Evolutionary conservation across 1,140 invertebrate species (phyloP).

Genomic region (Agrypnia vestita): DNA sequence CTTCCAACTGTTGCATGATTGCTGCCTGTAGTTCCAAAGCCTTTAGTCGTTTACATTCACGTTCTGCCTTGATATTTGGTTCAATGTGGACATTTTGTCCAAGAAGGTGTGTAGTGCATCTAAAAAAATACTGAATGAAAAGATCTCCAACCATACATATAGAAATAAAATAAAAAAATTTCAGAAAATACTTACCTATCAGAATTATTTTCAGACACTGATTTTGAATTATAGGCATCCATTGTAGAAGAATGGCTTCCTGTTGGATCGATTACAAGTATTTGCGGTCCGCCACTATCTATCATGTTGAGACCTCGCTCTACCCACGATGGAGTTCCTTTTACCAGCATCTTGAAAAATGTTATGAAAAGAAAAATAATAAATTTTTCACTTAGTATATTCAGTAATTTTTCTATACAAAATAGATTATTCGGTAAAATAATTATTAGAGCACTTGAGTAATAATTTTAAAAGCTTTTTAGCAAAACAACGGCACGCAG

Average conservation of each 20-base stretch:
- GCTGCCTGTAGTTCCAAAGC: constrained; percentile 82
- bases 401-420: too few relatives aligned
- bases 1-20: constrained; percentile 82
- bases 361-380: too few relatives aligned
- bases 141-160: neutral
- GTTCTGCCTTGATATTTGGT: constrained; percentile 78
- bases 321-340: constrained; percentile 76
- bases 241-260: constrained; percentile 47
- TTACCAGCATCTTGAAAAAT: constrained; percentile 68
- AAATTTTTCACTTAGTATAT: too few relatives aligned
- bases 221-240: constrained; percentile 16
- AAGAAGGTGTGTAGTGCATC: constrained; percentile 75
- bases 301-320: constrained; percentile 76
- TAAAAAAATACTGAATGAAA: constrained; percentile 27
- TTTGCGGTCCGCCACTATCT: constrained; percentile 67
- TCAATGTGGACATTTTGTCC: constrained; percentile 84
- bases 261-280: constrained; percentile 69
- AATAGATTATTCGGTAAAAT: too few relatives aligned
- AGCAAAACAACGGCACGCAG: too few relatives aligned
- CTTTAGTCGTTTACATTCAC: constrained; percentile 79
- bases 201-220: constrained; percentile 38
- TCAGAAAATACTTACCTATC: constrained; percentile 35
- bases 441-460: too few relatives aligned
- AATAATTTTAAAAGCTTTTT: too few relatives aligned
- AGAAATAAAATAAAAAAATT: neutral